Base-by-base conservation (phyloP, 1,140 invertebrate genomes). In the Palaemon carinicauda region DNA sequence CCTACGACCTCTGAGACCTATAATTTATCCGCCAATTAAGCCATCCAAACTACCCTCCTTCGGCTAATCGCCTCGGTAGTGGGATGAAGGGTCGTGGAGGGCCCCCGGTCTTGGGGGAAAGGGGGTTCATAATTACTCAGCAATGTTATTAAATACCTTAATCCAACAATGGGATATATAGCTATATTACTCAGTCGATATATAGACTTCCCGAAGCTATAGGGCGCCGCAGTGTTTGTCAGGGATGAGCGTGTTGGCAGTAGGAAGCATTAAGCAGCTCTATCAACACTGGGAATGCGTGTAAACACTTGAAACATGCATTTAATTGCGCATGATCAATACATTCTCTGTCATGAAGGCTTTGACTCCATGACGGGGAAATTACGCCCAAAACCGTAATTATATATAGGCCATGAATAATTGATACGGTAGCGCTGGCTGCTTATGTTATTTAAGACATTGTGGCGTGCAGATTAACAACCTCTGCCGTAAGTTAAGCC, bases 271-370 rank as follows among this genome's bases (percentile, higher is more conserved):
- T 27, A 27, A 69, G 65, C 65, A 31, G 29, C 65, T 69, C 65
- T 31, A 69, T 69, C 65, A 69, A 31, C 21, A 24, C 65, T 24
- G 33, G 29, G 29, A 33, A 31, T 27, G 54, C 27, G 78, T n/a
- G 12, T 29, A 14, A 19, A n/a, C 29, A 80, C 78, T 80, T 80
- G 78, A 54, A 60, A 33, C 78, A 80, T 60, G 78, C 52, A 33
- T 60, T 80, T 80, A 80, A 80, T 80, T 80, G 53, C 21, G 53
- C 53, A 24, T 80, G 78, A 54, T 54, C 78, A 80, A 80, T 80
- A 80, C 53, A 12, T 80, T 56, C 29, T 21, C n/a, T 24, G 74
- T 31, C 77, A 52, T 52, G 77, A 79, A 27, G 24, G 77, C 77
- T 52, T 52, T 79, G 52, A 21, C 52, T 27, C 52, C 77, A 21